Evolutionary conservation across 2,888 invertebrate genomes (phyloP).

Genomic region (Poecilus cupreus): DNA sequence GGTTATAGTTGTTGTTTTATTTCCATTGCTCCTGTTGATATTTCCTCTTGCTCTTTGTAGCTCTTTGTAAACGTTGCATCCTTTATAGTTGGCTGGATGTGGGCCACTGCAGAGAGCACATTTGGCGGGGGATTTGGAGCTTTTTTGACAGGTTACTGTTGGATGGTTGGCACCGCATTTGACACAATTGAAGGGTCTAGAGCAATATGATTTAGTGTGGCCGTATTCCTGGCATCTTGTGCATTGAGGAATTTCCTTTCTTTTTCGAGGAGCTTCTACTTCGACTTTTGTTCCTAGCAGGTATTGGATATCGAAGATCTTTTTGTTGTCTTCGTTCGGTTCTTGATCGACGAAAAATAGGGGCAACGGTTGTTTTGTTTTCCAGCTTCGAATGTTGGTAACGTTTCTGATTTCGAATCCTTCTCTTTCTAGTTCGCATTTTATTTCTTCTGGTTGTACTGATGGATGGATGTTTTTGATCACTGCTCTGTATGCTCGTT

Average conservation of each 20-base stretch:
- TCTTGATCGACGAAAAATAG: conserved; percentile 61
- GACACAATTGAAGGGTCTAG: conserved; percentile 59
- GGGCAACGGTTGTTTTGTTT: conserved; percentile 59
- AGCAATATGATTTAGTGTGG: conserved; percentile 63
- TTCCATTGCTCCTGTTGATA: too few relatives aligned
- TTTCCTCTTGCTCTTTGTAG: too few relatives aligned
- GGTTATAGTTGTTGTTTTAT: too few relatives aligned
- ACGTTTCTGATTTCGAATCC: conserved; percentile 61
- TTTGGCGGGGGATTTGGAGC: too few relatives aligned
- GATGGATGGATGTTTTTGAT: conserved; percentile 60
- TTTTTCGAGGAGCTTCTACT: conserved; percentile 58
- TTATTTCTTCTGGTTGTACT: conserved; percentile 37
- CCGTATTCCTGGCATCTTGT: conserved; percentile 63
- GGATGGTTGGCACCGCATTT: too few relatives aligned
- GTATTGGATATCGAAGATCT: conserved; percentile 54
- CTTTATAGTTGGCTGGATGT: too few relatives aligned
- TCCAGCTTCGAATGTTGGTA: conserved; percentile 57
- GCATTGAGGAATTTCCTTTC: conserved; percentile 58
- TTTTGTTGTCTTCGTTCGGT: conserved; percentile 60
- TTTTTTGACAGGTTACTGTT: too few relatives aligned
- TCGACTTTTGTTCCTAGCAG: conserved; percentile 50
- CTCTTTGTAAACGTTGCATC: too few relatives aligned
- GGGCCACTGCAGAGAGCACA: too few relatives aligned
- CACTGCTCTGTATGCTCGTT: conserved; percentile 56
- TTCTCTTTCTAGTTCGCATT: conserved; percentile 29